phyloP scores from a whole-genome alignment of 1,140 invertebrate genomes.

The Pissodes strobi region DNA sequence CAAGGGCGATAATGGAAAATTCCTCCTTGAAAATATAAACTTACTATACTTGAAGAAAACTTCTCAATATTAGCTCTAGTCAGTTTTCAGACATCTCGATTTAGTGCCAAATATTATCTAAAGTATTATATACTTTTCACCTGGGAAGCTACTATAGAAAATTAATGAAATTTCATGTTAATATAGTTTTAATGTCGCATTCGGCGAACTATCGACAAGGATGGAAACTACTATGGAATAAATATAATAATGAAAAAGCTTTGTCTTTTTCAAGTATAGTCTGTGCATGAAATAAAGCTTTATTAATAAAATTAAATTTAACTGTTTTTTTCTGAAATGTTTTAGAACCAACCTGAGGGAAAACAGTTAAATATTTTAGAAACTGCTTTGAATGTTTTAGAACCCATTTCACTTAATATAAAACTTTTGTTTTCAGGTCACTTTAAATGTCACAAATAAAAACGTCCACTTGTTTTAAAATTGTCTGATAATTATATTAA shows the following conservation, averaged over 20 bases:
- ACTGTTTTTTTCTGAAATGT: neutral
- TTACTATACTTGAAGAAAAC: neutral
- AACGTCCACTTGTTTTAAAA: too few species aligned
- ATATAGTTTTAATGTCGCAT: too few species aligned
- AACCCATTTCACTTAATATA: neutral
- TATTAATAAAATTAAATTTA: conserved; percentile 1
- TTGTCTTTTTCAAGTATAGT: too few species aligned
- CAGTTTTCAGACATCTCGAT: too few species aligned
- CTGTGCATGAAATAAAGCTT: neutral
- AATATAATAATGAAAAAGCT: too few species aligned
- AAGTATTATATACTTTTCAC: neutral
- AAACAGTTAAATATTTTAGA: neutral
- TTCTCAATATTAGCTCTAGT: too few species aligned
- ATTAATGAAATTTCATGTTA: neutral
- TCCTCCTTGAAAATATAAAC: too few species aligned
- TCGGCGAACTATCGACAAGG: too few species aligned
- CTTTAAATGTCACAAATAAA: neutral
- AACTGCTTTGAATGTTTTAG: conserved; percentile 21
- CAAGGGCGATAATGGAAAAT: too few species aligned
- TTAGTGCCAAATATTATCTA: neutral
- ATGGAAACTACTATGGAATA: too few species aligned
- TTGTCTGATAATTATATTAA: too few species aligned
- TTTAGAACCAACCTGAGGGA: too few species aligned
- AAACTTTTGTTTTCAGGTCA: neutral
- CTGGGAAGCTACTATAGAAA: neutral